Conservation (phyloP, 2,113 vertebrate species). For the Alethe castanea region DNA sequence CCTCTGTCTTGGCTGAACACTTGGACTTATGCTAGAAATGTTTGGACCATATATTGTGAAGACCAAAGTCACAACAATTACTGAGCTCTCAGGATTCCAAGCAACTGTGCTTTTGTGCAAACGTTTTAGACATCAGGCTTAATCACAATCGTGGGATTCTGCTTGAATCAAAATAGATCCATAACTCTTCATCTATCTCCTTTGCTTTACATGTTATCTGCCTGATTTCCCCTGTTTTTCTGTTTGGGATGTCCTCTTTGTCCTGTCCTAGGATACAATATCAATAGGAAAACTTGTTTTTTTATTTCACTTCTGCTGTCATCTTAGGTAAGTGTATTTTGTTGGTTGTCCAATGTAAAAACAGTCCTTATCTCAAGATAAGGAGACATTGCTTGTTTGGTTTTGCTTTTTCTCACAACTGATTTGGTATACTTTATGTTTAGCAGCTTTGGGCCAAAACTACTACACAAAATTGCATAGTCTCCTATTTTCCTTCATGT, state of each 20-base stretch:
- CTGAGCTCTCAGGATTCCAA: background rate
- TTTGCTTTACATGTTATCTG: background rate
- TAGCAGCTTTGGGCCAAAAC: background rate
- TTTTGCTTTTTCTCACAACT: background rate
- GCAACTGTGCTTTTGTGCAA: background rate
- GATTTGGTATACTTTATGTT: background rate
- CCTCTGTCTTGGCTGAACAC: background rate
- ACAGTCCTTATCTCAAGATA: background rate
- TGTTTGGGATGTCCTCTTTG: background rate
- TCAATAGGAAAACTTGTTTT: background rate
- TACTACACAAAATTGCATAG: background rate
- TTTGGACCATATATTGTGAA: rapidly evolving
- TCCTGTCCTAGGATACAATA: background rate
- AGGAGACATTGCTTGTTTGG: background rate
- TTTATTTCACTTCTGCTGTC: background rate
- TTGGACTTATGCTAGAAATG: background rate
- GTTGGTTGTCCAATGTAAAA: background rate
- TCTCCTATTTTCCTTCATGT: background rate
- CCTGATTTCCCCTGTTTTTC: background rate
- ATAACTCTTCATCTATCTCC: background rate
- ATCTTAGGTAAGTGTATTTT: background rate
- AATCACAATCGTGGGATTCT: background rate
- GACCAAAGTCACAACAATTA: background rate
- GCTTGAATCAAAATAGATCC: background rate
- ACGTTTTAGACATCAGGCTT: background rate